A percentile compares a stretch with the other conserved stretches of the same genome.
These are phyloP conservation scores for Aurelia aurita DNA, from an alignment of 30 jellyfish, hydroid and myxozoan species.

Conservation along the genomic window DNA sequence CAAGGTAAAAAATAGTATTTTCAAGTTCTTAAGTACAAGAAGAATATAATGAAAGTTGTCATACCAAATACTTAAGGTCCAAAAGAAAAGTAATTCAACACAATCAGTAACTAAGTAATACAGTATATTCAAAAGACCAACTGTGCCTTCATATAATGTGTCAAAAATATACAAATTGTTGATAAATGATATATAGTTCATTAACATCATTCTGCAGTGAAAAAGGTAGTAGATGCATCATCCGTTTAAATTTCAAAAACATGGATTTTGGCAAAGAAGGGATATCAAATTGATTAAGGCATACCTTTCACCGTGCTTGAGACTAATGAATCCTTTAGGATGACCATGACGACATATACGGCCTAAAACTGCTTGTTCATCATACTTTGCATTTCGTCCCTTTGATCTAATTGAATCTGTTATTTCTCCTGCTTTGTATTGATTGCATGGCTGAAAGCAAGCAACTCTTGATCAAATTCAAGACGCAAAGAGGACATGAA, in stretches of 20 bases:
- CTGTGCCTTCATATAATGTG: not conserved
- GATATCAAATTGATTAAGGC: too few species aligned
- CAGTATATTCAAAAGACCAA: not conserved
- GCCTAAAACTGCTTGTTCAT: slow-evolving; percentile 24
- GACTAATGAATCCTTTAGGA: slow-evolving; percentile 20
- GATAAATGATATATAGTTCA: not conserved
- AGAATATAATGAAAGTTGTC: too few species aligned
- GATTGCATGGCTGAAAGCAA: slow-evolving; percentile 23
- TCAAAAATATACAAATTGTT: not conserved
- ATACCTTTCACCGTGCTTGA: slow-evolving; percentile 21
- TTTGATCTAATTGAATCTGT: slow-evolving; percentile 47
- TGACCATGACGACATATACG: slow-evolving; percentile 16
- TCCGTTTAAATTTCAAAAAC: too few species aligned
- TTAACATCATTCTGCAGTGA: not conserved
- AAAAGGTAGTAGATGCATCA: too few species aligned
- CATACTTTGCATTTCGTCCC: slow-evolving; percentile 25
- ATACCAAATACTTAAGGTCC: too few species aligned
- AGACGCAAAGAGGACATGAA: too few species aligned
- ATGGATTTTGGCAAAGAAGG: too few species aligned
- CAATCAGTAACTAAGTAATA: too few species aligned
- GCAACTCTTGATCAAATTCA: not conserved
- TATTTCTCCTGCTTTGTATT: slow-evolving; percentile 44
- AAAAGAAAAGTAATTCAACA: too few species aligned
- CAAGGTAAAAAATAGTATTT: not conserved
- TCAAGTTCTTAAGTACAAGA: too few species aligned